These are phyloP conservation scores for Axea sp. DNA, from an alignment of 2,888 invertebrate genomes.

Conservation along the genomic window DNA sequence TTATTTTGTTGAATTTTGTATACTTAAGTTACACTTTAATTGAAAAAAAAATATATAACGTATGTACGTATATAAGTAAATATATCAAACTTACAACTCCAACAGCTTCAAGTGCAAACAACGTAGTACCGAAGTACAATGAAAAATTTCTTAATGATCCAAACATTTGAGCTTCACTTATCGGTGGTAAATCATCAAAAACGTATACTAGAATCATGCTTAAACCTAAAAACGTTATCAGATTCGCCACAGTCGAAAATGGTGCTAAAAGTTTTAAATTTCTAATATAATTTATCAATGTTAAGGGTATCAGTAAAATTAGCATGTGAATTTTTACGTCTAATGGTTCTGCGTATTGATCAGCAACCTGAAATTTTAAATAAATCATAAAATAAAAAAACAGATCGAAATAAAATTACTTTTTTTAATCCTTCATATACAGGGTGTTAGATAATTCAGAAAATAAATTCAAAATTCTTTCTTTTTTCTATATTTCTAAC, in stretches of 20 bases:
- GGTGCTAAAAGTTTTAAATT: conserved; percentile 90
- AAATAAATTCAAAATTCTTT: too few relatives aligned
- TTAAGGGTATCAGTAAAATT: conserved; percentile 86
- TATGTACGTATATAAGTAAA: background rate
- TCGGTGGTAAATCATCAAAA: conserved; percentile 83
- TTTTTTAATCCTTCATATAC: too few relatives aligned
- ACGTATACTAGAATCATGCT: conserved; percentile 87
- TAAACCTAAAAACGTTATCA: conserved; percentile 88
- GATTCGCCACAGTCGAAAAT: conserved; percentile 90
- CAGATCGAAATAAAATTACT: too few relatives aligned
- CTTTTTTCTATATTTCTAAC: too few relatives aligned
- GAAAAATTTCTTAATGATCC: conserved; percentile 83
- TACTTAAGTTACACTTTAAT: too few relatives aligned
- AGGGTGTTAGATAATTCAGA: too few relatives aligned
- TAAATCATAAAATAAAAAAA: too few relatives aligned
- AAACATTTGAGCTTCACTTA: conserved; percentile 80
- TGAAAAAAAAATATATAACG: background rate
- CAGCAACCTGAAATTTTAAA: conserved; percentile 80
- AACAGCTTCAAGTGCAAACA: conserved; percentile 93
- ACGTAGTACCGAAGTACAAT: conserved; percentile 92
- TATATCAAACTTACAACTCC: conserved; percentile 84
- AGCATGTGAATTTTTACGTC: conserved; percentile 85
- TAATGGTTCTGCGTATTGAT: conserved; percentile 77
- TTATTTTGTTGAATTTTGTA: too few relatives aligned
- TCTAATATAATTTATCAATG: conserved; percentile 86